Evolutionary conservation across 2,888 invertebrate genomes (phyloP), one percentile per base, ranked within the genome.

Genomic region (Dromius quadrimaculatus): DNA sequence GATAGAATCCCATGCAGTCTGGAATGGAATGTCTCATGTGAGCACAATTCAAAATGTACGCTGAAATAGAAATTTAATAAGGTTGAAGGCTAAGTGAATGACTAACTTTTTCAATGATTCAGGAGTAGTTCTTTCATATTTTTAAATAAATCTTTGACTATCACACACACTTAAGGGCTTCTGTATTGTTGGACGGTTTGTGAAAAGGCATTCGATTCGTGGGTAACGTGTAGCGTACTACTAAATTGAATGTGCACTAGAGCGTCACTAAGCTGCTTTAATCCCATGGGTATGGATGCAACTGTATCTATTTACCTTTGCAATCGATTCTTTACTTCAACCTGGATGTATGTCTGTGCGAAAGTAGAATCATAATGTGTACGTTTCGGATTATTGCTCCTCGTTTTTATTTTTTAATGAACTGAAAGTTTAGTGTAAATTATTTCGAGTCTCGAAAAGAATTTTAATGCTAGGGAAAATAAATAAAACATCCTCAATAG

Each of bases 261-360:
- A 75, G 76, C 76, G 76, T 77, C 76, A 75, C 74, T 74, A 74
- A 75, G 78, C 76, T 75, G 76, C 76, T 77, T 76, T 79, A 79
- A 79, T 79, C 80, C 78, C 77, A 72, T 75, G 79, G 76, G 79
- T 78, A 77, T 77, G 75, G 76, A 71, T 72, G 72, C 77, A 79
- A 78, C 78, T 76, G 76, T 79, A 78, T 79, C 79, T 79, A 78
- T 78, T 78, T 77, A 66, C 66, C 66, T 66, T 66, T 66, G 57
- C 57, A 54, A 66, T 66, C 50, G 45, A 64, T 62, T 62, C 62
- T 62, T 62, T 62, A 38, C 62, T 23, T 62, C 43, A 13, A 28
- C 28, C 47, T 54, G 28, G 15, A 54, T 54, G 28, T 54, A 15
- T 54, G 28, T 4, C 5, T 54, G 28, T 54, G 50, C 47, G 2